Evolutionary conservation across 2,113 vertebrate genomes (phyloP), one percentile per base, ranked within the genome.

Genomic region (Melanerpes formicivorus): DNA sequence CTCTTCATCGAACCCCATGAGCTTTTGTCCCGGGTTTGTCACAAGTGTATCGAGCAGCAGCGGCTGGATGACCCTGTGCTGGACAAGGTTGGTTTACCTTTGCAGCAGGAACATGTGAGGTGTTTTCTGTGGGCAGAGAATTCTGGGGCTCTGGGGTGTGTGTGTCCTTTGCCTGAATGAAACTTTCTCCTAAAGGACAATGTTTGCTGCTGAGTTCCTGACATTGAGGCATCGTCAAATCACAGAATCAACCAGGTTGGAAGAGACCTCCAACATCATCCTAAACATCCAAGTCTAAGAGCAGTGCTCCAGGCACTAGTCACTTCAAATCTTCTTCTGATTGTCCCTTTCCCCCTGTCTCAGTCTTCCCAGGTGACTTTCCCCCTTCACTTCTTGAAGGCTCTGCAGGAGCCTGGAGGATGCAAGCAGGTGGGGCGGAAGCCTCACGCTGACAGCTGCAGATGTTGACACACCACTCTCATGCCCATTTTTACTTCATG

Each of bases 1-100:
- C 98, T 99, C 95, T 99, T 99, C 98, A 99, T 99, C 8, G 96
- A 98, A 87, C 98, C 99, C 67, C 97, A 96, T 69, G 98, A 99
- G 95, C 98, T 99, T 94, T 96, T 99, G 95, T 98, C 98, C 87
- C 97, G 97, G 8, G 98, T 99, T 84, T 99, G 98, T 93, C 98
- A 98, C 97, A 97, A 98, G 96, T 99, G 98, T 97, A 98, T 99
- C 63, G 98, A 99, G 84, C 98, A 99, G 97, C 98, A 99, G 96
- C 97, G 98, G 59, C 97, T 99, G 96, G 98, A 99, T 27, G 97
- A 99, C 96, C 98, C 98, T 1, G 97, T 97, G 78, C 98, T 99
- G 42, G 98, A 99, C 97, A 98, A 97, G 98, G 98, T 99, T 85
- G 96, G 98, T 96, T 72, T 21, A 23, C 65, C 82, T 32, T 76